These are phyloP conservation scores for Drosophila longiperda DNA, from an alignment of 2,888 invertebrate genomes.

Conservation along the genomic window DNA sequence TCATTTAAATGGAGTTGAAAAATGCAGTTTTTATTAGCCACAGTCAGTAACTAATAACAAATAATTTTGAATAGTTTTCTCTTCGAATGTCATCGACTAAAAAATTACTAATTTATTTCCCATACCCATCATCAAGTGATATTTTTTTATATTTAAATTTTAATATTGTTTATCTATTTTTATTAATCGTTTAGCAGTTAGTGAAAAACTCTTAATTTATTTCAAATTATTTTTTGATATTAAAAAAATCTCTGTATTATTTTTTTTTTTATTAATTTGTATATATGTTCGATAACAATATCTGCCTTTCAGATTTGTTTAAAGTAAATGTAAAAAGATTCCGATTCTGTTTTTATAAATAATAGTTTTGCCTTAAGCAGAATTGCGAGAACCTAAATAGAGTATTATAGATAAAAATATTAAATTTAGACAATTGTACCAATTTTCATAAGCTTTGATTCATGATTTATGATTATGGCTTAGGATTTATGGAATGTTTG, in stretches of 20 bases:
- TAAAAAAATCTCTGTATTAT: background rate
- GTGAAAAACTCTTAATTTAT: background rate
- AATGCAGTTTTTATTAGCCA: slow-evolving; percentile 33
- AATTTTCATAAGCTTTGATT: background rate
- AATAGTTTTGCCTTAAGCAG: background rate
- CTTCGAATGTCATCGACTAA: slow-evolving; percentile 18
- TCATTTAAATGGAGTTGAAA: slow-evolving; percentile 19
- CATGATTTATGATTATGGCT: background rate
- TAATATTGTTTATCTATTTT: background rate
- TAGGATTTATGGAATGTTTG: background rate
- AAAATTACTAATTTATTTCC: background rate
- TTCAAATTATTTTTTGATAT: background rate
- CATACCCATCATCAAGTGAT: background rate
- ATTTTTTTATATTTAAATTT: slow-evolving; percentile 1
- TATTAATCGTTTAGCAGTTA: background rate
- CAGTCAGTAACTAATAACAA: slow-evolving; percentile 8
- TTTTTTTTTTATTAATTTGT: background rate
- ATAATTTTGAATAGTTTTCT: slow-evolving; percentile 4
- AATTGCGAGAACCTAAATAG: background rate
- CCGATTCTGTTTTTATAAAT: background rate
- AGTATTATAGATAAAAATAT: background rate
- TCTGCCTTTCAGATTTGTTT: background rate
- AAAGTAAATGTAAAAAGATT: background rate
- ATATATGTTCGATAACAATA: too few species aligned
- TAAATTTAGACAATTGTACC: background rate